Evolutionary conservation across 2,888 invertebrate genomes (phyloP).

Genomic region (Incurvaria masculella): DNA sequence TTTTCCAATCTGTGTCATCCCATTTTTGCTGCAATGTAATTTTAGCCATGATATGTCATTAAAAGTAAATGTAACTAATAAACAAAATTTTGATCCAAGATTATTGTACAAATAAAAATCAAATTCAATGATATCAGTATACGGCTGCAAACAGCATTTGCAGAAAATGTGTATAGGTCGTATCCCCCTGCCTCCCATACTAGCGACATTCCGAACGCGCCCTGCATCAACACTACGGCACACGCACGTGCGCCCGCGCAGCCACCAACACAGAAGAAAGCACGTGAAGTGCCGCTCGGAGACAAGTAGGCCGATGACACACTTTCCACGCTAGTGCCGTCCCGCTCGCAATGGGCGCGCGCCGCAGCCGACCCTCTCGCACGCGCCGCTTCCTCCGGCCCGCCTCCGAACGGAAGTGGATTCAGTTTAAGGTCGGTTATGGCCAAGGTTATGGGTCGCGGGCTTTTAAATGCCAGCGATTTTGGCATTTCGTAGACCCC

Average conservation of each 20-base stretch:
- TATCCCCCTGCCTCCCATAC: too few relatives aligned
- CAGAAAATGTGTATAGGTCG: too few relatives aligned
- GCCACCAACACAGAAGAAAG: constrained; percentile 12
- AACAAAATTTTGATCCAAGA: too few relatives aligned
- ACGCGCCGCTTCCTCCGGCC: constrained; percentile 21
- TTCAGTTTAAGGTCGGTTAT: constrained; percentile 27
- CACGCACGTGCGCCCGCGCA: constrained; percentile 21
- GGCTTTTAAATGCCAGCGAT: too few relatives aligned
- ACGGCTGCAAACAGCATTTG: too few relatives aligned
- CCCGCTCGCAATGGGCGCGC: constrained; percentile 19
- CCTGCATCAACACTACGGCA: constrained; percentile 32
- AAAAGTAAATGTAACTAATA: too few relatives aligned
- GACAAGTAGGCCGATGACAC: constrained; percentile 33
- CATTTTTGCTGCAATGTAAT: too few relatives aligned
- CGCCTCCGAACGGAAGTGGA: constrained; percentile 19
- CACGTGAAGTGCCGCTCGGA: constrained; percentile 13
- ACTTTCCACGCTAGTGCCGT: constrained; percentile 29
- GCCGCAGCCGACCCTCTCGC: constrained; percentile 17
- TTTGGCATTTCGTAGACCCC: too few relatives aligned
- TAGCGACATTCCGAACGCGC: constrained; percentile 24
- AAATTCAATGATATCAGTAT: too few relatives aligned
- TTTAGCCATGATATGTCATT: too few relatives aligned
- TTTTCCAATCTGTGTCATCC: too few relatives aligned
- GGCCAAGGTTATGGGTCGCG: constrained; percentile 37
- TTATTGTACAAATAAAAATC: too few relatives aligned